These are phyloP conservation scores for Chrysina gloriosa DNA, from an alignment of 2,888 invertebrate genomes.

Conservation along the genomic window DNA sequence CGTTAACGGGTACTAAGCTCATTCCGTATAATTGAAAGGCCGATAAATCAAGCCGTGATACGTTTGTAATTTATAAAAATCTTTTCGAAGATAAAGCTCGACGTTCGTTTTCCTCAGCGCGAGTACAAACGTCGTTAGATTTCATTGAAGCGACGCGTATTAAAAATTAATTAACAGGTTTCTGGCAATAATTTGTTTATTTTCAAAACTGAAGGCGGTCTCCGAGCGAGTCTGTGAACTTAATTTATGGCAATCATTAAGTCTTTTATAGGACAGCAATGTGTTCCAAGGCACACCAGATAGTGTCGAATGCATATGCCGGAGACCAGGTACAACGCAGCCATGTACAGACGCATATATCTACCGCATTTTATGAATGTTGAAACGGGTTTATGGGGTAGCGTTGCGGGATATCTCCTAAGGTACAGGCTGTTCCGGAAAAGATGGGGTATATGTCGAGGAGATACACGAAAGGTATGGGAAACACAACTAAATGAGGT, in stretches of 20 bases:
- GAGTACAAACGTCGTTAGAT: constrained; percentile 17
- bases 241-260: constrained; percentile 47
- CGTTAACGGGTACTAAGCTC: not conserved
- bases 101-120: not conserved
- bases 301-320: constrained; percentile 30
- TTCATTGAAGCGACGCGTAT: constrained; percentile 33
- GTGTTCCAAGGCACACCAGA: constrained; percentile 45
- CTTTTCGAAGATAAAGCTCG: not conserved
- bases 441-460: too few species aligned
- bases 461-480: too few species aligned
- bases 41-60: constrained; percentile 17
- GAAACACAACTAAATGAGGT: too few species aligned
- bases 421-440: too few species aligned
- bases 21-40: constrained; percentile 10
- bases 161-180: constrained; percentile 47
- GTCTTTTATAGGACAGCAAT: constrained; percentile 47
- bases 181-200: constrained; percentile 46
- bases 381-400: constrained; percentile 8
- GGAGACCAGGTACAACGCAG: not conserved
- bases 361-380: constrained; percentile 7
- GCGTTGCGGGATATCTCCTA: not conserved
- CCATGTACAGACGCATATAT: not conserved
- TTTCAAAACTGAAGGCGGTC: constrained; percentile 44
- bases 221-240: constrained; percentile 35
- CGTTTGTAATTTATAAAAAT: constrained; percentile 24